A percentile compares a stretch with the other conserved stretches of the same genome.
Evolutionary conservation across 2,888 invertebrate species (phyloP).

Genomic region (Agrochola lota): DNA sequence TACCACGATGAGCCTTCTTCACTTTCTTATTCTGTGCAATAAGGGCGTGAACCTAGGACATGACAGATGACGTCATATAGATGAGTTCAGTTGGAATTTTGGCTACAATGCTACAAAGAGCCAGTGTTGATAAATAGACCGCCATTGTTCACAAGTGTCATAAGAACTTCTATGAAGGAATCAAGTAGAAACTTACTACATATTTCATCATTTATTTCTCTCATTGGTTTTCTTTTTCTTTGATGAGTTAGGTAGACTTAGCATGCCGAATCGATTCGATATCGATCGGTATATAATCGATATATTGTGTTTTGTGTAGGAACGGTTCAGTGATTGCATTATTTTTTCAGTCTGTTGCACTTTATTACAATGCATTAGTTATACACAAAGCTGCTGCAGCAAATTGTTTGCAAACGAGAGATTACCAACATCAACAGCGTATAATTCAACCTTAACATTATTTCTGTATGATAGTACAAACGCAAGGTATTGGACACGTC

Average conservation of each 20-base stretch:
- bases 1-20: conserved; percentile 10
- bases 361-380: conserved; percentile 38
- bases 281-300: conserved; percentile 1
- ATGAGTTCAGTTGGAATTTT: conserved; percentile 65
- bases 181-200: conserved; percentile 25
- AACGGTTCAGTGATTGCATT: conserved; percentile 10
- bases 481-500: not conserved
- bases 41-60: conserved; percentile 30
- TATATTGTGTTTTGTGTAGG: conserved; percentile 7
- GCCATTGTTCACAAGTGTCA: conserved; percentile 52
- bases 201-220: conserved; percentile 31
- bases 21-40: not conserved
- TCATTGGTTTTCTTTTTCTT: conserved; percentile 16
- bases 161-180: conserved; percentile 45
- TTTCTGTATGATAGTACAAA: conserved; percentile 4
- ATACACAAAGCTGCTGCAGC: conserved; percentile 23
- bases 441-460: conserved; percentile 5
- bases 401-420: conserved; percentile 43
- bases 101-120: conserved; percentile 47
- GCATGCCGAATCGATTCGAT: conserved; percentile 3
- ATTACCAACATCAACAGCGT: conserved; percentile 32
- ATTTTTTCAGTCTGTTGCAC: conserved; percentile 32
- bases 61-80: conserved; percentile 61
- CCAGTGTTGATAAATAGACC: conserved; percentile 51
- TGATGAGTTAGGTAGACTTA: conserved; percentile 15